phyloP scores from a whole-genome alignment of 2,797 vertebrate species.

The Gymnopithys bicolor region DNA sequence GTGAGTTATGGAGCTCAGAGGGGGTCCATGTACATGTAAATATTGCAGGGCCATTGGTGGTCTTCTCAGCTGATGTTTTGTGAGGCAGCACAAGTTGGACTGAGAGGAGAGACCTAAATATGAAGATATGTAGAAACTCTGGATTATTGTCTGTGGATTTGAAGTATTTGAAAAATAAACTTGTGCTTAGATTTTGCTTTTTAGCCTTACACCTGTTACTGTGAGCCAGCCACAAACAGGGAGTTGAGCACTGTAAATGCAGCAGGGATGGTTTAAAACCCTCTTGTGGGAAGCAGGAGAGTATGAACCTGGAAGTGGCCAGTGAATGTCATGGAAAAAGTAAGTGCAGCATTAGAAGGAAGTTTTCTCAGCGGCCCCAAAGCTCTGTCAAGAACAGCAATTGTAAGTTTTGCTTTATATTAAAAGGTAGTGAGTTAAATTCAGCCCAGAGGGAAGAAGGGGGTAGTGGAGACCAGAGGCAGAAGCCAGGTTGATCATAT shows the following conservation, averaged over 20 bases:
- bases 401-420: not conserved
- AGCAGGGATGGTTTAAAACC: not conserved
- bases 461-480: not conserved
- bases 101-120: not conserved
- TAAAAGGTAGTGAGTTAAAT: not conserved
- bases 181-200: not conserved
- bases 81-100: not conserved
- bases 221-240: not conserved
- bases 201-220: not conserved
- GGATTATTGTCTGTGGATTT: not conserved
- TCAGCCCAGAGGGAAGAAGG: not conserved
- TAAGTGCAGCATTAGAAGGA: fast-evolving
- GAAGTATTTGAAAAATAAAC: not conserved
- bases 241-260: not conserved
- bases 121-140: not conserved
- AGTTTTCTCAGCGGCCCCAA: not conserved
- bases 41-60: not conserved
- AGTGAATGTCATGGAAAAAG: not conserved
- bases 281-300: not conserved
- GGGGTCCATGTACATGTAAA: fast-evolving
- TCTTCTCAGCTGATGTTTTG: not conserved
- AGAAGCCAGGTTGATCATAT: not conserved
- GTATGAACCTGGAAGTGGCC: not conserved
- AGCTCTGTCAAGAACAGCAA: not conserved
- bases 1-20: not conserved